Conservation (phyloP, 2,113 vertebrate species). For the Embiotoca jacksoni region DNA sequence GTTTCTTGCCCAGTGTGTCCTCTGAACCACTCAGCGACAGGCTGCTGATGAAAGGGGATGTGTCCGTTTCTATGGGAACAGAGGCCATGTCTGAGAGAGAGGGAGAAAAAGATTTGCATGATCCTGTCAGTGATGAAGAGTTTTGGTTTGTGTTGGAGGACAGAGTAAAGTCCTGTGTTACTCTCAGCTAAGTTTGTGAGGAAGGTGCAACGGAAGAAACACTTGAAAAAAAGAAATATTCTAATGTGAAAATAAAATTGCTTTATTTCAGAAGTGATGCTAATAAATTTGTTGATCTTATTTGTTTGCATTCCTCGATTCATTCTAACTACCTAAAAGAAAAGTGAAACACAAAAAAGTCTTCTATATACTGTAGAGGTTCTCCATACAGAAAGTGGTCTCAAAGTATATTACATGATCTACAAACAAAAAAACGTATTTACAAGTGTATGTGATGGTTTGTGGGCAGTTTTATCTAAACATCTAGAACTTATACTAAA, state of each 20-base stretch:
- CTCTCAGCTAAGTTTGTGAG: not conserved
- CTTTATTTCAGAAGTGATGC: not conserved
- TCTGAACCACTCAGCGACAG: slow-evolving; percentile 87
- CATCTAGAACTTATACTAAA: no score
- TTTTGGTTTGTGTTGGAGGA: slow-evolving; percentile 11
- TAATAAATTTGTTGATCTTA: no score
- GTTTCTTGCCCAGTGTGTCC: slow-evolving; percentile 91
- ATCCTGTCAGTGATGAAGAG: slow-evolving; percentile 6
- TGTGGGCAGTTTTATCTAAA: no score
- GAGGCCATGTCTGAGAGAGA: slow-evolving; percentile 76
- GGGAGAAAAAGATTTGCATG: slow-evolving; percentile 14
- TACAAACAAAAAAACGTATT: no score
- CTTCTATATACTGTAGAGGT: no score
- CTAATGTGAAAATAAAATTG: not conserved
- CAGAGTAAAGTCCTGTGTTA: not conserved
- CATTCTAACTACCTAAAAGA: no score
- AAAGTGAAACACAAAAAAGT: no score
- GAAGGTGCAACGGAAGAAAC: not conserved
- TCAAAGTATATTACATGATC: no score
- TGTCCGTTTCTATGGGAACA: slow-evolving; percentile 83
- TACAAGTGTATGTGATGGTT: no score
- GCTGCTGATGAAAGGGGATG: slow-evolving; percentile 84
- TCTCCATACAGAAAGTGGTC: no score
- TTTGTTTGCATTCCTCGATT: no score
- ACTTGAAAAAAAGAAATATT: not conserved